A percentile compares a stretch with the other conserved stretches of the same genome.
These are phyloP conservation scores for Drosophila mettleri DNA, from an alignment of 2,888 invertebrate genomes.

Conservation along the genomic window DNA sequence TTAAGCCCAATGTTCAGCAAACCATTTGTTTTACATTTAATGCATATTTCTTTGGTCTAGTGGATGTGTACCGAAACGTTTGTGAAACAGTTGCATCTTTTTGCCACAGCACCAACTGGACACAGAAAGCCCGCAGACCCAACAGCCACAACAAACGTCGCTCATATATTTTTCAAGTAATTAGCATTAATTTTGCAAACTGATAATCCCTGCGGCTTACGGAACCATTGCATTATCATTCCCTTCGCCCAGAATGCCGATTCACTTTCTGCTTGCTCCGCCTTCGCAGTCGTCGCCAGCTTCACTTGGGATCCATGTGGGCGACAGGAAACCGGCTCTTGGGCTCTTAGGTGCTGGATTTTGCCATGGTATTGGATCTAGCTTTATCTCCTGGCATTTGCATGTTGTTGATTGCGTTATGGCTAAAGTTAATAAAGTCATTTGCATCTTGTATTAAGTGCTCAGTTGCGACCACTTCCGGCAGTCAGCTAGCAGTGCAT, in stretches of 20 bases:
- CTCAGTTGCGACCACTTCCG: conserved; percentile 40
- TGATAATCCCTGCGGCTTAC: conserved; percentile 69
- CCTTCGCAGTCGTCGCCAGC: background rate
- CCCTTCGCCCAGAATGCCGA: conserved; percentile 9
- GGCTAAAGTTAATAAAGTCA: conserved; percentile 74
- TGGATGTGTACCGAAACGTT: conserved; percentile 69
- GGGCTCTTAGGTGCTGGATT: too few relatives aligned
- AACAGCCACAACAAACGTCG: conserved; percentile 46
- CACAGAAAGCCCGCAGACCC: background rate
- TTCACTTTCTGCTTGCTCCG: conserved; percentile 6
- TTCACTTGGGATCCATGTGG: conserved; percentile 30
- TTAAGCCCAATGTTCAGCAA: conserved; percentile 53
- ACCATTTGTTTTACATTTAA: conserved; percentile 70
- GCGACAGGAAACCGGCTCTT: conserved; percentile 12
- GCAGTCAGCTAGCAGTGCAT: conserved; percentile 16
- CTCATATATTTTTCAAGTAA: conserved; percentile 82
- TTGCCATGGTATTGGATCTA: conserved; percentile 23
- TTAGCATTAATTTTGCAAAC: conserved; percentile 83
- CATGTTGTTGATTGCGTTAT: conserved; percentile 74
- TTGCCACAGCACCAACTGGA: conserved; percentile 1
- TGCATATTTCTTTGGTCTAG: conserved; percentile 45
- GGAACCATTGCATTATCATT: conserved; percentile 37
- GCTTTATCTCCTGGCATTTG: conserved; percentile 54
- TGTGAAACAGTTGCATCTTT: conserved; percentile 26
- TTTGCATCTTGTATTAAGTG: conserved; percentile 76